phyloP scores from a whole-genome alignment of 2,113 vertebrate genomes.

The Synodontis membranacea region DNA sequence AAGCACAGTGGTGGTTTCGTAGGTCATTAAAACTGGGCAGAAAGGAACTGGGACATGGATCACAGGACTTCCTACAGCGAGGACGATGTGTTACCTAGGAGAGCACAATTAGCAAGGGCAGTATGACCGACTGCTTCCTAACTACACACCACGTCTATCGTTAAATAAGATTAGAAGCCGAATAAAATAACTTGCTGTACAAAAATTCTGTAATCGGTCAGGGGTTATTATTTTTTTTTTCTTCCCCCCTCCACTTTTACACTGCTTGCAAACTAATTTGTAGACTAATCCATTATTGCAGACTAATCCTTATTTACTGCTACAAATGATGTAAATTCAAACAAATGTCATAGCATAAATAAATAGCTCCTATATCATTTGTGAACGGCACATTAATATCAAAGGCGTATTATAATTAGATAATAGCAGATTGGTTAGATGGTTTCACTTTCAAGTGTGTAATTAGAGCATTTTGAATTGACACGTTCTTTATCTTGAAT shows the following conservation, averaged over 20 bases:
- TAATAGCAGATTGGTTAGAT: slow-evolving; percentile 9
- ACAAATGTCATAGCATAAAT: slow-evolving; percentile 17
- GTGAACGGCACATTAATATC: slow-evolving; percentile 24
- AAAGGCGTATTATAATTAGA: slow-evolving; percentile 13
- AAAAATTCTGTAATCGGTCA: background rate
- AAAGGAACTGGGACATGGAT: background rate
- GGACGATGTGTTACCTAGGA: slow-evolving; percentile 27
- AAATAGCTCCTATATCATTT: slow-evolving; percentile 31
- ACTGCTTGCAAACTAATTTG: background rate
- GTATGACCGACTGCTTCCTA: slow-evolving; percentile 13
- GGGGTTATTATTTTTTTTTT: background rate
- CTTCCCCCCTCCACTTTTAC: background rate
- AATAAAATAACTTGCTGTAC: background rate
- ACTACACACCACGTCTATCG: background rate
- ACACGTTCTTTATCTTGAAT: background rate
- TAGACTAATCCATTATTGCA: background rate
- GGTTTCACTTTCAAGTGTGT: background rate
- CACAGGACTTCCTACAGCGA: slow-evolving; percentile 27
- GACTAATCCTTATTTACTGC: slow-evolving; percentile 15
- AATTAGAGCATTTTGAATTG: background rate
- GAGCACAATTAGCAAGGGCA: slow-evolving; percentile 20
- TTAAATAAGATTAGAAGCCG: background rate
- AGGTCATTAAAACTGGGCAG: slow-evolving; percentile 46
- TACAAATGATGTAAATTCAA: slow-evolving; percentile 16
- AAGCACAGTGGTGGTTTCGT: slow-evolving; percentile 63